These are phyloP conservation scores for Euwallacea fornicatus DNA, from an alignment of 1,140 invertebrate genomes.

Conservation along the genomic window DNA sequence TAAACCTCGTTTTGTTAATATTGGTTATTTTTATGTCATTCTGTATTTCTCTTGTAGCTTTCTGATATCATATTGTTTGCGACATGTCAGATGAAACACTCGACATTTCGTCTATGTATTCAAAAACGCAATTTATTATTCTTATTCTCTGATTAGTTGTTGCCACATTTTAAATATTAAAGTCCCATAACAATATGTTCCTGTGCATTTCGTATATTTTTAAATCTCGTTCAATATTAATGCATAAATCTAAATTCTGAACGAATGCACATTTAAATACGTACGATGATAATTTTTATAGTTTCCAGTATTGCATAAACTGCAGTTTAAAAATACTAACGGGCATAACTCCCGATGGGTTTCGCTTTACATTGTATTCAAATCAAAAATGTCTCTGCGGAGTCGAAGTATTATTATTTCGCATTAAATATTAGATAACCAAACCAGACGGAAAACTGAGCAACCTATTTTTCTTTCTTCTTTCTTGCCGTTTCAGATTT, in stretches of 20 bases:
- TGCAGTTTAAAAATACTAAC: constrained; percentile 3
- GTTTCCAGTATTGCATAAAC: background rate
- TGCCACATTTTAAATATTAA: too few relatives aligned
- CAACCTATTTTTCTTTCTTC: constrained; percentile 25
- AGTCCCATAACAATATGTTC: too few relatives aligned
- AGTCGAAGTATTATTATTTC: constrained; percentile 13
- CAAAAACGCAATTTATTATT: too few relatives aligned
- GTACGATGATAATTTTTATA: constrained; percentile 1
- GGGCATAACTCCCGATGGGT: background rate
- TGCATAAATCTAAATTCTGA: constrained; percentile 5
- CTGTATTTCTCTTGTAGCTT: too few relatives aligned
- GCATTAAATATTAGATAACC: constrained; percentile 15
- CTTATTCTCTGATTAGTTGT: too few relatives aligned
- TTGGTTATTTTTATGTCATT: too few relatives aligned
- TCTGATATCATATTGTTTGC: too few relatives aligned
- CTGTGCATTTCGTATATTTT: too few relatives aligned
- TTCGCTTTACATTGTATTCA: background rate
- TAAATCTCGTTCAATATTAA: background rate
- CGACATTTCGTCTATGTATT: too few relatives aligned
- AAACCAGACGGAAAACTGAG: constrained; percentile 19
- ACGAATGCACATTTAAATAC: constrained; percentile 2
- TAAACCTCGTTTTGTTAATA: too few relatives aligned
- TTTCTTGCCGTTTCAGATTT: constrained; percentile 28
- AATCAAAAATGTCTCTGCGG: background rate
- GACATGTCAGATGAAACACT: too few relatives aligned